phyloP scores from a whole-genome alignment of 2,888 invertebrate genomes.

The Aquatica leii region DNA sequence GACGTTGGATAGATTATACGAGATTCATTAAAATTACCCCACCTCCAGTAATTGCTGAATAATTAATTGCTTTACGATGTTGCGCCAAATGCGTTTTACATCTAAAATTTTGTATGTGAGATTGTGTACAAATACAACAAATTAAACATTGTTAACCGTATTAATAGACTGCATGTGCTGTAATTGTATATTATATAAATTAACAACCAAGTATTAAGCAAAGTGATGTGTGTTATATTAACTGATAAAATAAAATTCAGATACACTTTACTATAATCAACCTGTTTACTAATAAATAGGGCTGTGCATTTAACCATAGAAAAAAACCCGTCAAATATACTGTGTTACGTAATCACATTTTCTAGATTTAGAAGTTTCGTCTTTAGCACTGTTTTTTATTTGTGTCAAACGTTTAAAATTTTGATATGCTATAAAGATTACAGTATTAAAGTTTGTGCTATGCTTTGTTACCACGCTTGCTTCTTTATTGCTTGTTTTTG shows the following conservation, averaged over 20 bases:
- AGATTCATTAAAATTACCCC: not conserved
- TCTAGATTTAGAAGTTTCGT: not conserved
- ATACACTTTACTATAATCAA: slow-evolving; percentile 4
- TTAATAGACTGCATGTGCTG: not conserved
- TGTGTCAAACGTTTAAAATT: too few relatives aligned
- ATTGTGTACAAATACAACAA: too few relatives aligned
- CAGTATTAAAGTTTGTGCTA: too few relatives aligned
- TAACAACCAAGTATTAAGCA: not conserved
- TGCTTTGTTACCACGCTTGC: too few relatives aligned
- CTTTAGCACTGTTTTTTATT: not conserved
- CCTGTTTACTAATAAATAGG: slow-evolving; percentile 32
- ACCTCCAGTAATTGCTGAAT: not conserved
- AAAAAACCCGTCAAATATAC: slow-evolving; percentile 37
- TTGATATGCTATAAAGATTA: too few relatives aligned
- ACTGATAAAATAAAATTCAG: not conserved
- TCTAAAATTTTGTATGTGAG: not conserved
- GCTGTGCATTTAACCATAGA: slow-evolving; percentile 30
- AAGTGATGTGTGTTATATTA: not conserved
- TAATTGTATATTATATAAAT: not conserved
- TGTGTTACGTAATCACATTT: slow-evolving; percentile 33
- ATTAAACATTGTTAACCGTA: not conserved
- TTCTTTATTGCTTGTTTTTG: too few relatives aligned
- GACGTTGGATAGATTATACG: too few relatives aligned
- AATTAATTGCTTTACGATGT: too few relatives aligned
- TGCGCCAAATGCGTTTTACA: too few relatives aligned